Percentiles rank a stretch among this genome's conserved stretches.
Evolutionary conservation across 2,797 vertebrate species (phyloP).

Genomic region (Darevskia nairensis): DNA sequence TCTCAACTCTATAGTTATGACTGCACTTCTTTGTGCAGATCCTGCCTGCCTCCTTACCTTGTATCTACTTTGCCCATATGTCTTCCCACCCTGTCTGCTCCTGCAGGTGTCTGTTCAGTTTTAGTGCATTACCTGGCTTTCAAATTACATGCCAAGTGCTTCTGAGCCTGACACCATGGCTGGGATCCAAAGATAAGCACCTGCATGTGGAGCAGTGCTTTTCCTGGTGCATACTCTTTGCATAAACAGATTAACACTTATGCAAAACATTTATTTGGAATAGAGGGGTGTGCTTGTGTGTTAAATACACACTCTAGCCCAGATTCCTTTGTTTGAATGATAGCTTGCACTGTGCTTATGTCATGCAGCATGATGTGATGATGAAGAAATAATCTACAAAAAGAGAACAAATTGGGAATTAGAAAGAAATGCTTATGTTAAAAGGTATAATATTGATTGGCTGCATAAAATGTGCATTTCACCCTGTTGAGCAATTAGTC

Average conservation of each 20-base stretch:
- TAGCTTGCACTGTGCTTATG: not conserved
- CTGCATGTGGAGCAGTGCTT: not conserved
- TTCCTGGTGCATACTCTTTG: not conserved
- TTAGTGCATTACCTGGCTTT: not conserved
- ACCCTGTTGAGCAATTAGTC: not conserved
- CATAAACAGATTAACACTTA: not conserved
- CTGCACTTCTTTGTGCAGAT: too few species aligned
- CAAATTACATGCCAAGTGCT: not conserved
- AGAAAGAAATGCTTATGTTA: conserved; percentile 18
- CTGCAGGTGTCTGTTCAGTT: not conserved
- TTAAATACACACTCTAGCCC: not conserved
- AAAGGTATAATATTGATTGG: not conserved
- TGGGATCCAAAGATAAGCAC: not conserved
- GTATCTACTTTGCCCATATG: too few species aligned
- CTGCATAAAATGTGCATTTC: conserved; percentile 13
- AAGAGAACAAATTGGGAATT: not conserved
- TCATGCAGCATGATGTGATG: not conserved
- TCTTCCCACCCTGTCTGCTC: not conserved
- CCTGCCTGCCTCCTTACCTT: not conserved
- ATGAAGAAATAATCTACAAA: conserved; percentile 20
- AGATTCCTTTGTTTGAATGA: not conserved
- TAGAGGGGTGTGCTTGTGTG: not conserved
- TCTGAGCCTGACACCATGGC: not conserved
- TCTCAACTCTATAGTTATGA: not conserved
- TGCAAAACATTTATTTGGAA: not conserved